Evolutionary conservation across 2,113 vertebrate species (phyloP).

Genomic region (Forbesichthys agassizii): DNA sequence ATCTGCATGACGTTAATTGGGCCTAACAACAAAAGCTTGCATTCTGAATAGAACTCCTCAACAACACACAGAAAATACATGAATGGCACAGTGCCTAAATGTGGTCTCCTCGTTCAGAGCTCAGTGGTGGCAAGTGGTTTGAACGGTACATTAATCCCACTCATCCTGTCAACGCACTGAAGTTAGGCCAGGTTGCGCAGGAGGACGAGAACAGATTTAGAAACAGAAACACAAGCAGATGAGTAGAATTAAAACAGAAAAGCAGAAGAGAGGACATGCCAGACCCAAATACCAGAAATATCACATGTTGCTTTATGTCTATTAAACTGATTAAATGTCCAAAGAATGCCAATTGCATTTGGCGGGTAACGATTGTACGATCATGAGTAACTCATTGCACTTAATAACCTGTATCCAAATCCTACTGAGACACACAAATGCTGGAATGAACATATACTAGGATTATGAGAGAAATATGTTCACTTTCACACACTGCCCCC

Average conservation of each 20-base stretch:
- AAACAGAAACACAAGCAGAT: constrained; percentile 69
- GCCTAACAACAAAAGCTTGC: constrained; percentile 30
- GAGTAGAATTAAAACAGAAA: constrained; percentile 68
- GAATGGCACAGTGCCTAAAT: constrained; percentile 63
- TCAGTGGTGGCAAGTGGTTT: constrained; percentile 10
- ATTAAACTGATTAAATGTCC: too few relatives aligned
- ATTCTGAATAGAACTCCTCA: constrained; percentile 1
- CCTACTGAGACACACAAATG: too few relatives aligned
- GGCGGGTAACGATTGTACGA: too few relatives aligned
- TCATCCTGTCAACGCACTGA: constrained; percentile 34
- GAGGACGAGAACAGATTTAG: constrained; percentile 75
- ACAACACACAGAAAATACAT: constrained; percentile 37
- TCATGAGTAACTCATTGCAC: too few relatives aligned
- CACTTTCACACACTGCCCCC: too few relatives aligned
- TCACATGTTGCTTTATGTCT: too few relatives aligned
- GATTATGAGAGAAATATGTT: too few relatives aligned
- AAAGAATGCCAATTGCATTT: too few relatives aligned
- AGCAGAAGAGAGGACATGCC: constrained; percentile 45
- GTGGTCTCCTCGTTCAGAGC: constrained; percentile 31
- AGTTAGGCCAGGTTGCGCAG: constrained; percentile 54
- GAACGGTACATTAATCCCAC: constrained; percentile 63
- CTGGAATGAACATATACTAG: too few relatives aligned
- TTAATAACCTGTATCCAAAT: too few relatives aligned
- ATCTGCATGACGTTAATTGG: constrained; percentile 13
- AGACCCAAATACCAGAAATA: too few relatives aligned